Conservation (phyloP, 2,797 vertebrate genomes). For the Capromys pilorides region DNA sequence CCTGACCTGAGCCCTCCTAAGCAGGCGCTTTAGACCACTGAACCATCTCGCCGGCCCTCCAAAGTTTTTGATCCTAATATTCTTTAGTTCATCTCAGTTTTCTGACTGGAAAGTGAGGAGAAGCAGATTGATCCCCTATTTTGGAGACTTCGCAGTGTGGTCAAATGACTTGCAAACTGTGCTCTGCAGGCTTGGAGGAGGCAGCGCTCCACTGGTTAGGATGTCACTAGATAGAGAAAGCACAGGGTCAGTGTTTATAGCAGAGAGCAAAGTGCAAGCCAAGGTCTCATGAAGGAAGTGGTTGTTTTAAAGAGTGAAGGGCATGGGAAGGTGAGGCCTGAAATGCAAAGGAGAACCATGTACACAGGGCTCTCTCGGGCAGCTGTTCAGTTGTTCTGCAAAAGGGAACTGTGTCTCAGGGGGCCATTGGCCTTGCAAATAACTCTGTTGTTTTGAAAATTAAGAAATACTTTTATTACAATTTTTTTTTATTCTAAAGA, state of each 20-base stretch:
- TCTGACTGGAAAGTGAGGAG: background rate
- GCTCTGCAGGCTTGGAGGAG: background rate
- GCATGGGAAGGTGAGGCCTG: background rate
- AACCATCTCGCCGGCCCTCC: too few relatives aligned
- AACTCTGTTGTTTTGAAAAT: slow-evolving; percentile 49
- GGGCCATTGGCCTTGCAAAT: background rate
- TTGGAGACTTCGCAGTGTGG: background rate
- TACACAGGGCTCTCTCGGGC: background rate
- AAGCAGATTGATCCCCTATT: background rate
- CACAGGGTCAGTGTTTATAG: background rate
- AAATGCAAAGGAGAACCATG: background rate
- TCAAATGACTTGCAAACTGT: background rate
- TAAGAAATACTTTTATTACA: background rate
- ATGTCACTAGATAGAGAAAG: background rate
- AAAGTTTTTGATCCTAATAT: background rate
- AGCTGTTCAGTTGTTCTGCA: background rate
- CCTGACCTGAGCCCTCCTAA: too few relatives aligned
- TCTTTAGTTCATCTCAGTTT: background rate
- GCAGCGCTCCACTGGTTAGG: background rate
- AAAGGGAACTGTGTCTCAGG: background rate
- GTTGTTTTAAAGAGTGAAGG: background rate
- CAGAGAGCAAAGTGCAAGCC: background rate
- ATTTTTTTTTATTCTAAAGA: slow-evolving; percentile 18
- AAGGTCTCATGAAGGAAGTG: background rate
- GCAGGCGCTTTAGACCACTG: too few relatives aligned